These are phyloP conservation scores for Arothron firmamentum DNA, from an alignment of 2,113 vertebrate genomes.

Conservation along the genomic window DNA sequence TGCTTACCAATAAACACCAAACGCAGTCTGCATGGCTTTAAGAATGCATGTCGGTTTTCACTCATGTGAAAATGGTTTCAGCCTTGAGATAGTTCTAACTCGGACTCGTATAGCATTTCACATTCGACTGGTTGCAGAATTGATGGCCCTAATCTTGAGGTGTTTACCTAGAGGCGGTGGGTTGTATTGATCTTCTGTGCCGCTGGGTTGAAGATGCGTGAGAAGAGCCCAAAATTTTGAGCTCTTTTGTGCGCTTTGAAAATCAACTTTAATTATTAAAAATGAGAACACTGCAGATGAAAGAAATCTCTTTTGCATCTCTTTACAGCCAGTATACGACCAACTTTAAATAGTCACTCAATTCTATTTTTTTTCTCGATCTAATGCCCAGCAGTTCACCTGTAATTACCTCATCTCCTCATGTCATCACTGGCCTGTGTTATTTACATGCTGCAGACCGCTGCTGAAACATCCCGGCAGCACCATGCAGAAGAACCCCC, in stretches of 20 bases:
- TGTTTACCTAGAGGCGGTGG: neutral
- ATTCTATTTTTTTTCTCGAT: neutral
- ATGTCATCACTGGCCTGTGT: constrained; percentile 7
- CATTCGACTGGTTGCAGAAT: neutral
- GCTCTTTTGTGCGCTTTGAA: neutral
- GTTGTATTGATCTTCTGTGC: neutral
- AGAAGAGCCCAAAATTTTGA: neutral
- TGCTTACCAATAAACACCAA: no score
- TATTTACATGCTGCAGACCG: constrained; percentile 25
- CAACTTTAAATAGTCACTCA: no score
- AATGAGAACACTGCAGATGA: neutral
- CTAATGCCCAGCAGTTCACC: neutral
- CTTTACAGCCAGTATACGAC: no score
- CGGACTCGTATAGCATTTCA: neutral
- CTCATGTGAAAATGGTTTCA: no score
- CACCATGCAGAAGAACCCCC: constrained; percentile 38
- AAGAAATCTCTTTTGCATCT: neutral
- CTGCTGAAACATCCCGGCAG: constrained; percentile 42
- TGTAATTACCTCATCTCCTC: neutral
- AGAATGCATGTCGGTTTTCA: no score
- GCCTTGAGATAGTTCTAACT: no score
- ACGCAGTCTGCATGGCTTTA: no score
- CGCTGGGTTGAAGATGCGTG: neutral
- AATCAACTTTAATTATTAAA: neutral
- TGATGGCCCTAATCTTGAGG: neutral